Evolutionary conservation across 2,888 invertebrate species (phyloP), one percentile per base, ranked within the genome.

Genomic region (Lasius platythorax): DNA sequence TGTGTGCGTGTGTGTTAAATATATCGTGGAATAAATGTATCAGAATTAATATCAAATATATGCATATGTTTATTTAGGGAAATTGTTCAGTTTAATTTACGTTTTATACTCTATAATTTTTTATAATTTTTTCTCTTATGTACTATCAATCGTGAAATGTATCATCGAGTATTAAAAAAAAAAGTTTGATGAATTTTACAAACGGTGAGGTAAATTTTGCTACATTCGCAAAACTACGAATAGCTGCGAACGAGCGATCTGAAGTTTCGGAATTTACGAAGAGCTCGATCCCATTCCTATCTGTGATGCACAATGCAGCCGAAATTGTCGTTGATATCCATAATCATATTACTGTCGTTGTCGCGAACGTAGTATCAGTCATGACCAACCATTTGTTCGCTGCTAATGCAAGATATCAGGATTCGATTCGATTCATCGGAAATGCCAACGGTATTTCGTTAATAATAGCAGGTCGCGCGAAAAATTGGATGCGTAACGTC

Each of bases 291-390:
- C 30, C 43, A 70, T 79, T 70, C 15, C 58, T 79, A 79, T 79
- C 30, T 43, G 15, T 40, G 30, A 58, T 23, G 43, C 23, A 68
- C 37, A 58, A 58, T 46, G 15, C 33, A 23, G 40, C 37, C 8
- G 58, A 43, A 68, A 43, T 78, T 46, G 11, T n/a, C 66, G 73
- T 89, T 85, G 23, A 79, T 79, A 61, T 88, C 74, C 75, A 83
- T 68, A 81, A 74, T 81, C 73, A 89, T 66, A 84, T 89, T 85
- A 87, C 82, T 72, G 72, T 74, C 61, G n/a, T 66, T 53, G 28
- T 56, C n/a, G 56, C 58, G 46, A 64, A 64, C 66, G 37, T 72
- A 68, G 61, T 78, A 82, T 66, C 64, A 72, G 61, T 67, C n/a
- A 43, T 50, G 53, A 15, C 18, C 43, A 61, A 28, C 50, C 79